Evolutionary conservation across 1,140 invertebrate genomes (phyloP).

Genomic region (Anoplophora glabripennis): DNA sequence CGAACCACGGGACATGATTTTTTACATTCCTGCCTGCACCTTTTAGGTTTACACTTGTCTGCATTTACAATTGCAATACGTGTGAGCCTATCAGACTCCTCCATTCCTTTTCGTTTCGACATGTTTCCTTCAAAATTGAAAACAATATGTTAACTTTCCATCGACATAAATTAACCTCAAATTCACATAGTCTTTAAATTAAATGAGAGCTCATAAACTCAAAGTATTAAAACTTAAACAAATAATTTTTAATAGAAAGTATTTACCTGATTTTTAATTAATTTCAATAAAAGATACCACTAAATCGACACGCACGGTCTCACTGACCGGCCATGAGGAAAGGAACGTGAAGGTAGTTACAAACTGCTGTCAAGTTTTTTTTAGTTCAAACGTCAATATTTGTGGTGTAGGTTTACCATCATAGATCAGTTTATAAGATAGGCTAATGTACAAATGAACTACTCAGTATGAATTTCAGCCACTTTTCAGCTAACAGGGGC

Average conservation of each 20-base stretch:
- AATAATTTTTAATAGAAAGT: not conserved
- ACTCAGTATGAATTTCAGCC: too few species aligned
- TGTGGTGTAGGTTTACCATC: too few species aligned
- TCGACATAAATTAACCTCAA: too few species aligned
- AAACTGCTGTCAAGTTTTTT: not conserved
- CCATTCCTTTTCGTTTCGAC: slow-evolving; percentile 69
- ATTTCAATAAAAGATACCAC: not conserved
- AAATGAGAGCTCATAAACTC: too few species aligned
- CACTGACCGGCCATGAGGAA: slow-evolving; percentile 22
- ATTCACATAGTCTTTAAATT: too few species aligned
- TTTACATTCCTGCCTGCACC: slow-evolving; percentile 99
- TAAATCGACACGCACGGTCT: not conserved
- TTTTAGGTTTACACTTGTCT: slow-evolving; percentile 98
- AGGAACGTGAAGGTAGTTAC: slow-evolving; percentile 4
- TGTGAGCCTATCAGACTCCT: slow-evolving; percentile 88
- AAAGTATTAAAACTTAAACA: too few species aligned
- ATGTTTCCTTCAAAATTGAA: slow-evolving; percentile 50
- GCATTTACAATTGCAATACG: slow-evolving; percentile 98
- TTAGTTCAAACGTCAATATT: too few species aligned
- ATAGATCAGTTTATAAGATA: too few species aligned
- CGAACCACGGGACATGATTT: slow-evolving; percentile 97
- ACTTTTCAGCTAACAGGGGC: too few species aligned
- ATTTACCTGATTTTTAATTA: not conserved
- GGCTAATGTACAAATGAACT: too few species aligned
- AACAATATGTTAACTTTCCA: slow-evolving; percentile 32